A percentile compares a stretch with the other conserved stretches of the same genome.
These are phyloP conservation scores for Pseudorasbora parva DNA, from an alignment of 2,113 vertebrate genomes.

Conservation along the genomic window DNA sequence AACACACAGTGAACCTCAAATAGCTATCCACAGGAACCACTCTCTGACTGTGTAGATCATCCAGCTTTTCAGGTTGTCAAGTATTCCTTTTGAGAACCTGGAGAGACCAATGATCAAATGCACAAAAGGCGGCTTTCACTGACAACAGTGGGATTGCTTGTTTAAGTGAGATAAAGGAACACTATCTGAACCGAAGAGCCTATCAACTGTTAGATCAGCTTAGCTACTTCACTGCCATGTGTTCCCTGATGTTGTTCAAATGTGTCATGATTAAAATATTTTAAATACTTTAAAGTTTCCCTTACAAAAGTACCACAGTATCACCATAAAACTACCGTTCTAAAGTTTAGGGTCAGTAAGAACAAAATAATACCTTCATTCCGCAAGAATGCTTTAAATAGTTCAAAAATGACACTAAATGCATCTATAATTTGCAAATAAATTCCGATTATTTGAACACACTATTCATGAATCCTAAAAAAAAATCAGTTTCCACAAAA, in stretches of 20 bases:
- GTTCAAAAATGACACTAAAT: not conserved
- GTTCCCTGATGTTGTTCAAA: not conserved
- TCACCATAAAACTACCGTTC: not conserved
- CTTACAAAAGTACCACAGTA: not conserved
- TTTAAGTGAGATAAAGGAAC: not conserved
- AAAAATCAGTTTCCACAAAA: too few relatives aligned
- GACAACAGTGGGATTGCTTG: slow-evolving; percentile 14
- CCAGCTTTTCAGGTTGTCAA: slow-evolving; percentile 48
- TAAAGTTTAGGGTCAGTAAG: not conserved
- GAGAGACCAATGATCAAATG: slow-evolving; percentile 1
- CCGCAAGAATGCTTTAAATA: not conserved
- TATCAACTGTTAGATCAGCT: slow-evolving; percentile 7
- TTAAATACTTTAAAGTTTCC: not conserved
- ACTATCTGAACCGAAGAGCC: slow-evolving; percentile 1
- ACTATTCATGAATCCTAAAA: not conserved
- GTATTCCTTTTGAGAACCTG: slow-evolving; percentile 47
- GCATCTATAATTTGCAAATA: not conserved
- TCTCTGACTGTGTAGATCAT: slow-evolving; percentile 24
- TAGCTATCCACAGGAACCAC: slow-evolving; percentile 16
- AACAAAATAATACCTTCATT: not conserved
- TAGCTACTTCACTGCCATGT: not conserved
- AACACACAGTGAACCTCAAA: slow-evolving; percentile 25
- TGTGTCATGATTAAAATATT: not conserved
- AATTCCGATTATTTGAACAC: not conserved
- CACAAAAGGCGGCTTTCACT: not conserved